Conservation (phyloP, 1,140 invertebrate species). For the Macrobrachium nipponense region DNA sequence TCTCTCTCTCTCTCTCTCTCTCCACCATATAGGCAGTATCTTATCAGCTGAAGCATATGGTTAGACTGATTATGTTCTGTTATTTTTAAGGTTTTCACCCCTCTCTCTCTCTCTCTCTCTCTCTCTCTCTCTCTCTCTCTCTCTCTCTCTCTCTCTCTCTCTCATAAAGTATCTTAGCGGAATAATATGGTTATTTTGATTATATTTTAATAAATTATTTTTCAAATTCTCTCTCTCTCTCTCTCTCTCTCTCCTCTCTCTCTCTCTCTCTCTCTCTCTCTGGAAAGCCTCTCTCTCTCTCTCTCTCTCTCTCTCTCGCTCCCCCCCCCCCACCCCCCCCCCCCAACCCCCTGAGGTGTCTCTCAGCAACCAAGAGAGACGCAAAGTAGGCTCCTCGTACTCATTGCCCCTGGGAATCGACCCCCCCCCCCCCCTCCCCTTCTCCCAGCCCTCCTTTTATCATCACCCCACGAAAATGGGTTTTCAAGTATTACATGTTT, state of each 20-base stretch:
- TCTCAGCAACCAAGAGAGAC: not conserved
- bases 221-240: not conserved
- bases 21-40: too few species aligned
- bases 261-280: constrained; percentile 17
- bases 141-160: constrained; percentile 6
- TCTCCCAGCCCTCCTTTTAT: too few species aligned
- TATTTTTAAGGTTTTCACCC: not conserved
- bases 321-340: not conserved
- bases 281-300: not conserved
- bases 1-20: constrained; percentile 8
- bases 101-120: constrained; percentile 23
- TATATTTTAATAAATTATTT: not conserved
- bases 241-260: not conserved
- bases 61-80: too few species aligned
- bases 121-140: constrained; percentile 25
- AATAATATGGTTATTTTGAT: constrained; percentile 5
- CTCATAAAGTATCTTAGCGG: not conserved
- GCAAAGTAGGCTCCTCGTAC: too few species aligned
- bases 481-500: too few species aligned
- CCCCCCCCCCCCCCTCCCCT: too few species aligned
- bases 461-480: too few species aligned
- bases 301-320: constrained; percentile 8
- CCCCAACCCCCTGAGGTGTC: too few species aligned
- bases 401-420: too few species aligned
- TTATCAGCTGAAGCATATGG: too few species aligned